Base-by-base conservation (phyloP, 2,113 vertebrate species). In the Burhinus oedicnemus region DNA sequence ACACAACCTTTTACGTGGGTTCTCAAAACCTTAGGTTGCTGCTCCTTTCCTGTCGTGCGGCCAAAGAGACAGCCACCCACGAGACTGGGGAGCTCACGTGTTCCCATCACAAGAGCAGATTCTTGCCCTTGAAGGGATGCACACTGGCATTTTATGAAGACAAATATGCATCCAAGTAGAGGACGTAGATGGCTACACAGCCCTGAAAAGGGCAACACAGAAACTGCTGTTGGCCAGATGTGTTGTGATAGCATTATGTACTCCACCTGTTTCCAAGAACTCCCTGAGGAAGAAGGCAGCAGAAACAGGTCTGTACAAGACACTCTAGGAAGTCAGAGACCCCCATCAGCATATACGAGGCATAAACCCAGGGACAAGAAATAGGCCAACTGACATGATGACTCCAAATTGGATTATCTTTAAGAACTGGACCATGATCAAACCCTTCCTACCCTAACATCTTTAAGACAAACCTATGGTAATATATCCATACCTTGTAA, bases 331-430 rank as follows among this genome's bases (percentile, higher is more conserved):
- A 83, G 29, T n/a, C 51, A 89, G 19, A 89, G 51, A 83, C 7
- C 4, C 62, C 21, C 57, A 51, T 11, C 3, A 84, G 60, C 13
- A 78, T 9, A 54, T 6, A 40, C 6, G 18, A 86, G 30, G 45
- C 49, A 23, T 30, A 86, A 81, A 47, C 68, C 15, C 17, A 76
- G 22, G 20, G 32, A 83, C 12, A 83, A 72, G 27, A 92, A 74
- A 83, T 27, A 2, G 4, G 57, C n/a, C 26, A 36, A n/a, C 15
- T 30, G n/a, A 58, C 16, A 45, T 1, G 1, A 57, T 1, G 4
- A 38, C 29, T 90, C 38, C 89, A 70, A 17, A 60, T 0, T 5
- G 19, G 23, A 61, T 58, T 72, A 47, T 17, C 36, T 60, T 40
- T 40, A 54, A 54, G 29, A 90, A 77, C 9, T 32, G 25, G 54